These are phyloP conservation scores for Cotesia typhae DNA, from an alignment of 1,140 invertebrate genomes.

Conservation along the genomic window DNA sequence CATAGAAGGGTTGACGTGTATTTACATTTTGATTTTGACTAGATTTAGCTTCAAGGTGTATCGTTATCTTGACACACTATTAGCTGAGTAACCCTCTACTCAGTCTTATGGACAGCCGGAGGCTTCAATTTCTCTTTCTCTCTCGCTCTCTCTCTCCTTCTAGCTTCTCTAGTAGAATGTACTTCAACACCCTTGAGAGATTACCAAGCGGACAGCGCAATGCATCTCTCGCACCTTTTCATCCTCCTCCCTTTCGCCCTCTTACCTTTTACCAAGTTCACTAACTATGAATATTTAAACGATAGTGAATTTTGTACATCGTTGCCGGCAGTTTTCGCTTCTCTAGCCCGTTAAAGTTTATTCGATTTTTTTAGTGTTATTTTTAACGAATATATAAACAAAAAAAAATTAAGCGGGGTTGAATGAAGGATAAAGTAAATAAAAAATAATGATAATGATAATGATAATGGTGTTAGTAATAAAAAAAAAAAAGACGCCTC, in stretches of 20 bases:
- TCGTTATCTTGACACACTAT: too few species aligned
- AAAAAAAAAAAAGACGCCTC: neutral
- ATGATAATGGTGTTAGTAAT: too few species aligned
- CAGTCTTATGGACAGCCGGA: neutral
- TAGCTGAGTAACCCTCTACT: too few species aligned
- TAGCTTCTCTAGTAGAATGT: neutral
- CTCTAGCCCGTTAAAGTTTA: neutral
- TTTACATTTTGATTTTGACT: too few species aligned
- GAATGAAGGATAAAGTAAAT: slow-evolving; percentile 23
- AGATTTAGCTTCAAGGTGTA: too few species aligned
- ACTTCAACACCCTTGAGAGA: neutral
- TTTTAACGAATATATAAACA: neutral
- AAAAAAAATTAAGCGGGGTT: slow-evolving; percentile 3
- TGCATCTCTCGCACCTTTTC: neutral
- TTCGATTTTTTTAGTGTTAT: neutral
- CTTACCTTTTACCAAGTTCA: neutral
- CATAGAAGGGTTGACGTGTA: too few species aligned
- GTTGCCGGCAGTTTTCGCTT: slow-evolving; percentile 25
- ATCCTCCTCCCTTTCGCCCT: slow-evolving; percentile 13
- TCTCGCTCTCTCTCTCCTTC: neutral
- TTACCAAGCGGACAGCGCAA: neutral
- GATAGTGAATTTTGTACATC: slow-evolving; percentile 30
- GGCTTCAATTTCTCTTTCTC: neutral
- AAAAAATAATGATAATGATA: slow-evolving; percentile 8
- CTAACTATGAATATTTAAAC: slow-evolving; percentile 40